Conservation (phyloP, 2,888 invertebrate genomes). For the Chymomyza caudatula region DNA sequence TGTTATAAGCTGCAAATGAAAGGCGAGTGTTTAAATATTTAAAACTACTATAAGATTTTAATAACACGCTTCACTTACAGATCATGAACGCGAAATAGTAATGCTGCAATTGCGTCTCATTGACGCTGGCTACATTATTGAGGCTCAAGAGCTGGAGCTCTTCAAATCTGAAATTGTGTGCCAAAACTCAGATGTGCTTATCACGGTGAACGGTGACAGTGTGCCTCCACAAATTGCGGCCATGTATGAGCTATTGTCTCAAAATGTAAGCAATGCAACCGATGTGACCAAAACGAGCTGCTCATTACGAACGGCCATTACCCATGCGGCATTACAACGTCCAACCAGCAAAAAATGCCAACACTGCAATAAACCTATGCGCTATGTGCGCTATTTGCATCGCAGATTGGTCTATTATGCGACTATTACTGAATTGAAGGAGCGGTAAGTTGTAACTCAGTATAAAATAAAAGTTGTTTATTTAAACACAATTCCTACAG, state of each 20-base stretch:
- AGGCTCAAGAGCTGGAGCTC: constrained; percentile 84
- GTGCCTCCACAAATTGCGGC: constrained; percentile 79
- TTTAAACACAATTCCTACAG: constrained; percentile 22
- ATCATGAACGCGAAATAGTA: constrained; percentile 74
- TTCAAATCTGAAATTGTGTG: constrained; percentile 75
- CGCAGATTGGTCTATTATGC: constrained; percentile 73
- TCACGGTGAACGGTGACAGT: constrained; percentile 69
- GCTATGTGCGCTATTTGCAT: constrained; percentile 67
- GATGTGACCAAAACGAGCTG: constrained; percentile 73
- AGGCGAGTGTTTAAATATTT: constrained; percentile 73
- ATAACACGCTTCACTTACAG: constrained; percentile 60
- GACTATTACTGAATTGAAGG: constrained; percentile 68
- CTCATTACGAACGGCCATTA: constrained; percentile 69
- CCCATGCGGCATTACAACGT: constrained; percentile 69
- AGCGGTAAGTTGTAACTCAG: constrained; percentile 41
- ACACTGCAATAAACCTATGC: constrained; percentile 68
- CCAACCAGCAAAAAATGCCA: constrained; percentile 65
- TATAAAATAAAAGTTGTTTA: neutral
- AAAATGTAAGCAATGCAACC: constrained; percentile 34
- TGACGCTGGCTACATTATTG: constrained; percentile 85
- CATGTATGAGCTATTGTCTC: constrained; percentile 77
- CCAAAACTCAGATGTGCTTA: constrained; percentile 59
- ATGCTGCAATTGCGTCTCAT: constrained; percentile 85
- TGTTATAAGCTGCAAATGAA: constrained; percentile 85
- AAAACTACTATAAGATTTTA: neutral